Conservation (phyloP, 2,888 invertebrate genomes). For the Invenusta paracnida region DNA sequence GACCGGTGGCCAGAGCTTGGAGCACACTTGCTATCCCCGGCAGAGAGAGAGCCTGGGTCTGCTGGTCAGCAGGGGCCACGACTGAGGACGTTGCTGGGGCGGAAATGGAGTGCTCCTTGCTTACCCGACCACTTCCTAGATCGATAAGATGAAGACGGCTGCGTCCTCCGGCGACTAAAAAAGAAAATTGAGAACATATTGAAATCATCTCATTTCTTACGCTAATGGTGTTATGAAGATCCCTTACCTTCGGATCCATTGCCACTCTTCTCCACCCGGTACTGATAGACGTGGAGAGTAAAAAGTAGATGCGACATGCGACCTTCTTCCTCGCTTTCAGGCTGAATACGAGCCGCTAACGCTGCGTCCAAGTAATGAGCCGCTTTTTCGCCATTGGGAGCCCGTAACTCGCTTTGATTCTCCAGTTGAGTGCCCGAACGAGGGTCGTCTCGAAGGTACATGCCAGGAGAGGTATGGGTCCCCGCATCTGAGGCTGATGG, state of each 20-base stretch:
- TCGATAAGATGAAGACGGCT: conserved; percentile 91
- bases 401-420: conserved; percentile 83
- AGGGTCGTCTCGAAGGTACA: conserved; percentile 84
- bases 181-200: too few relatives aligned
- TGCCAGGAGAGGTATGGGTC: conserved; percentile 70
- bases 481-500: background rate
- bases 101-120: conserved; percentile 22
- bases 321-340: conserved; percentile 66
- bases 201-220: too few relatives aligned
- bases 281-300: conserved; percentile 92
- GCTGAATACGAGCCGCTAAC: conserved; percentile 66
- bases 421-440: conserved; percentile 75
- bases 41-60: conserved; percentile 68
- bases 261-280: conserved; percentile 74
- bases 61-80: background rate
- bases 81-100: background rate
- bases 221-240: too few relatives aligned
- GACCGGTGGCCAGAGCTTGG: conserved; percentile 89
- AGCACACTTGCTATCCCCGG: conserved; percentile 91
- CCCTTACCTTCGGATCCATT: conserved; percentile 65
- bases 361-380: conserved; percentile 92
- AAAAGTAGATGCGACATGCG: conserved; percentile 86
- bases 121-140: conserved; percentile 77
- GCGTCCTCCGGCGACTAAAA: conserved; percentile 83
- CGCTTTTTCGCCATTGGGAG: conserved; percentile 88